Evolutionary conservation across 2,888 invertebrate species (phyloP).

Genomic region (Lycia hirtaria): DNA sequence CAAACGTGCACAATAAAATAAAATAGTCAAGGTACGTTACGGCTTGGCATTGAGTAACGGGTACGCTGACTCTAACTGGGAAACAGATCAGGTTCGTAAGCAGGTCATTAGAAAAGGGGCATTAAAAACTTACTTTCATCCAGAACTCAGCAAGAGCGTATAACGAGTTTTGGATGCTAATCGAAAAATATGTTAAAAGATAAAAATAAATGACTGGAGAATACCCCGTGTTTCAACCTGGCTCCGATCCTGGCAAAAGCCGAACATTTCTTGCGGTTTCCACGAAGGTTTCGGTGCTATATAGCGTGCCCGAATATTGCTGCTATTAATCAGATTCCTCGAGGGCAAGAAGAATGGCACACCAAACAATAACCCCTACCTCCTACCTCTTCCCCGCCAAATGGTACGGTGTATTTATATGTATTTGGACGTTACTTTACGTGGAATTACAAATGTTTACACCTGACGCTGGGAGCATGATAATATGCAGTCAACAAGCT

Average conservation of each 20-base stretch:
- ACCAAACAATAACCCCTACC: slow-evolving; percentile 65
- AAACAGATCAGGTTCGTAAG: slow-evolving; percentile 12
- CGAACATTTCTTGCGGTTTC: slow-evolving; percentile 66
- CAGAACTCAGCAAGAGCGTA: neutral
- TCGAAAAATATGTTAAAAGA: neutral
- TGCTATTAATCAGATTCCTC: slow-evolving; percentile 77
- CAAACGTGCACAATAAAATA: slow-evolving; percentile 25
- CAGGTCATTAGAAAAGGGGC: neutral
- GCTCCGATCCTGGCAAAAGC: slow-evolving; percentile 40
- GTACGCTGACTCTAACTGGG: slow-evolving; percentile 47
- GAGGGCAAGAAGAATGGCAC: slow-evolving; percentile 66
- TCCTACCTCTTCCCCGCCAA: slow-evolving; percentile 40
- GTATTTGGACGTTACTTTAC: slow-evolving; percentile 46
- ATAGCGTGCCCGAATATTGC: slow-evolving; percentile 69
- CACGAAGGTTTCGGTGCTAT: slow-evolving; percentile 45
- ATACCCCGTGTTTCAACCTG: neutral
- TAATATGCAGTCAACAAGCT: slow-evolving; percentile 34
- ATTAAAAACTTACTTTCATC: neutral
- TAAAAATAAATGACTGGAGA: neutral
- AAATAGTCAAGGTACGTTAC: slow-evolving; percentile 27
- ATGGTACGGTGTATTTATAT: slow-evolving; percentile 45
- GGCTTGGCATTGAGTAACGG: slow-evolving; percentile 47
- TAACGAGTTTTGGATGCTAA: neutral
- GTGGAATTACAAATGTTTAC: slow-evolving; percentile 48
- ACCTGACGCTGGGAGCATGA: slow-evolving; percentile 38